Evolutionary conservation across 2,888 invertebrate genomes (phyloP), one percentile per base, ranked within the genome.

Genomic region (Protula sp.): DNA sequence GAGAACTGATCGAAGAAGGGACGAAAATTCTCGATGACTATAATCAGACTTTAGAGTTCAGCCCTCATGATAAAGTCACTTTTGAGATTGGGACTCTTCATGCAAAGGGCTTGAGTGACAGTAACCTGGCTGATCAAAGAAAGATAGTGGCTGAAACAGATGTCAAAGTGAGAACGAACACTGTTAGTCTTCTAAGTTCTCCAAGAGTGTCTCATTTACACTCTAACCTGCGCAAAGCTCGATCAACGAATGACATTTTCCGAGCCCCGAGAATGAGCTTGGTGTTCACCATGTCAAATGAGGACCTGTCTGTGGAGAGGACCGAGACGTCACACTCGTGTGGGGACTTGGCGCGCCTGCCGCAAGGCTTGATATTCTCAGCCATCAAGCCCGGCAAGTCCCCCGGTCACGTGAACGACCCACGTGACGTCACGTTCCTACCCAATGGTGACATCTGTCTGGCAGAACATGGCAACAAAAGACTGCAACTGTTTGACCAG

Each of bases 361-460:
- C n/a, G n/a, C n/a, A n/a, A n/a, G n/a, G n/a, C n/a, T n/a, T n/a
- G n/a, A n/a, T n/a, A n/a, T 38, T 38, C 19, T 9, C 38, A 9
- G 19, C 19, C 9, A 38, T 14, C 19, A 38, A 38, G 38, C 19
- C 38, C 19, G 50, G 50, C 14, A 22, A 19, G 14, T 4, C 14
- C 9, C 14, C 5, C 5, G 50, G 50, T 4, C 19, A 24, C 14
- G 24, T 50, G 14, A 5, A 50, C 24, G 24, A 30, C 3, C 58
- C 54, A 3, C 5, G 3, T 3, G 58, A 58, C 26, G 9, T 28
- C 3, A 4, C 19, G 3, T 31, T 54, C 27, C 58, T 58, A 4
- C 58, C 58, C 4, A 58, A 54, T 45, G 58, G 47, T 3, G 22
- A 58, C 28, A 4, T 58, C 26, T 5, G 53, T 5, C n/a, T 57